These are phyloP conservation scores for Cephalopholis sonnerati DNA, from an alignment of 2,113 vertebrate genomes.

Conservation along the genomic window DNA sequence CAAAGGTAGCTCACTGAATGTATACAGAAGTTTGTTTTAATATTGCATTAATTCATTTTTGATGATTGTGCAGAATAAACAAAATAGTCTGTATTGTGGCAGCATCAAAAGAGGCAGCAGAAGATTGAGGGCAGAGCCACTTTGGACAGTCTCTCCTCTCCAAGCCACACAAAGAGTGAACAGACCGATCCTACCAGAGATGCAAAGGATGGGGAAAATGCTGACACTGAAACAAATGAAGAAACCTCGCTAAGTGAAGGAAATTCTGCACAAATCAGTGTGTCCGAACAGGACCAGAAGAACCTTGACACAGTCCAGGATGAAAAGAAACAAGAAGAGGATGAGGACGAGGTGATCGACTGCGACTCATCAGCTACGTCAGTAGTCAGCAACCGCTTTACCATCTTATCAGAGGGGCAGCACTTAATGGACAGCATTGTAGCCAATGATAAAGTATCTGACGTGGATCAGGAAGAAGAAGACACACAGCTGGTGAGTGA, in stretches of 20 bases:
- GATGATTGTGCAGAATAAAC: background rate
- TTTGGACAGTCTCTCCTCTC: slow-evolving; percentile 64
- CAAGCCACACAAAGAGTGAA: slow-evolving; percentile 16
- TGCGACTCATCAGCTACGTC: slow-evolving; percentile 32
- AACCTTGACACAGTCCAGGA: background rate
- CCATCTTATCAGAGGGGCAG: slow-evolving; percentile 66
- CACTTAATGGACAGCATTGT: slow-evolving; percentile 33
- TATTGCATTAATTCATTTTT: background rate
- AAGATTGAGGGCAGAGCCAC: slow-evolving; percentile 87
- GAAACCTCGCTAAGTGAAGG: slow-evolving; percentile 30
- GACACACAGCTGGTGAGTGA: slow-evolving; percentile 73
- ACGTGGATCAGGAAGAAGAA: slow-evolving; percentile 41
- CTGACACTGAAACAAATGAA: slow-evolving; percentile 10
- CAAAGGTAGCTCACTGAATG: slow-evolving; percentile 86
- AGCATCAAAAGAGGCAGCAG: slow-evolving; percentile 93
- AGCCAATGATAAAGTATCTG: slow-evolving; percentile 42
- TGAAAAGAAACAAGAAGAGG: slow-evolving; percentile 51
- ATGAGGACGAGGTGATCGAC: slow-evolving; percentile 49
- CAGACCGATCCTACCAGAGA: slow-evolving; percentile 10
- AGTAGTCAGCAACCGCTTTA: slow-evolving; percentile 67
- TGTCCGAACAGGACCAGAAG: slow-evolving; percentile 37
- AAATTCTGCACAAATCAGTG: background rate
- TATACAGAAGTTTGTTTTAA: background rate
- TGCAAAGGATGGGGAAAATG: slow-evolving; percentile 6
- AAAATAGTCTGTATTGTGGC: background rate